phyloP scores from a whole-genome alignment of 2,888 invertebrate species.

The Drosophila flavopinicola region DNA sequence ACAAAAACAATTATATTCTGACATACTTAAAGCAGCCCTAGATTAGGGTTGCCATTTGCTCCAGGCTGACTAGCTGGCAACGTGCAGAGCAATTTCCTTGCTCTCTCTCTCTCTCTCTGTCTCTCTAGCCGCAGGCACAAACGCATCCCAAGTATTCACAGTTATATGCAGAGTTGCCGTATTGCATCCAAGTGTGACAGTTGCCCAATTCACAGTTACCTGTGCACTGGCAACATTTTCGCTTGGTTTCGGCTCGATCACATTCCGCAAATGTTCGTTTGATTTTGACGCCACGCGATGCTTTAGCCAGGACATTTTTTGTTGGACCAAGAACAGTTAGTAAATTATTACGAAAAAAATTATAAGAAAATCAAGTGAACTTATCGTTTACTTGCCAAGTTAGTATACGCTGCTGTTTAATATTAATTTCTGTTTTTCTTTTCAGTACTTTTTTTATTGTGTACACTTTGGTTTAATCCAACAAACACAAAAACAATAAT shows the following conservation, averaged over 20 bases:
- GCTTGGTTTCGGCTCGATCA: conserved; percentile 11
- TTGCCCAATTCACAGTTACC: conserved; percentile 17
- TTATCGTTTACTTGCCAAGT: conserved; percentile 25
- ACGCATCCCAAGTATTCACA: conserved; percentile 6
- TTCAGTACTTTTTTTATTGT: conserved; percentile 28
- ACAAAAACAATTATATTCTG: not conserved
- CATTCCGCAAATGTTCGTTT: conserved; percentile 2
- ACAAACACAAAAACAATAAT: conserved; percentile 50
- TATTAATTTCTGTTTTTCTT: conserved; percentile 1
- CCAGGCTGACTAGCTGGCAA: too few relatives aligned
- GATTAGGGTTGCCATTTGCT: not conserved
- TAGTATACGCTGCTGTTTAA: conserved; percentile 7
- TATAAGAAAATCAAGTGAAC: not conserved
- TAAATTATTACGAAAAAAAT: not conserved
- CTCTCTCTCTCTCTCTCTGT: too few relatives aligned
- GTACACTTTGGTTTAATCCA: conserved; percentile 42
- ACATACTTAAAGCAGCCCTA: not conserved
- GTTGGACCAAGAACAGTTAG: not conserved
- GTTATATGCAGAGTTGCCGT: conserved; percentile 11
- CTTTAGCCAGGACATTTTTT: conserved; percentile 26
- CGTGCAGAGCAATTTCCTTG: not conserved
- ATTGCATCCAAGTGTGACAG: conserved; percentile 18
- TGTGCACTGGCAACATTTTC: conserved; percentile 3
- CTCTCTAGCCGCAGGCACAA: too few relatives aligned
- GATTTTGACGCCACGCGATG: conserved; percentile 8